phyloP scores from a whole-genome alignment of 1,140 invertebrate species.

The Pseudomyrmex sp. region DNA sequence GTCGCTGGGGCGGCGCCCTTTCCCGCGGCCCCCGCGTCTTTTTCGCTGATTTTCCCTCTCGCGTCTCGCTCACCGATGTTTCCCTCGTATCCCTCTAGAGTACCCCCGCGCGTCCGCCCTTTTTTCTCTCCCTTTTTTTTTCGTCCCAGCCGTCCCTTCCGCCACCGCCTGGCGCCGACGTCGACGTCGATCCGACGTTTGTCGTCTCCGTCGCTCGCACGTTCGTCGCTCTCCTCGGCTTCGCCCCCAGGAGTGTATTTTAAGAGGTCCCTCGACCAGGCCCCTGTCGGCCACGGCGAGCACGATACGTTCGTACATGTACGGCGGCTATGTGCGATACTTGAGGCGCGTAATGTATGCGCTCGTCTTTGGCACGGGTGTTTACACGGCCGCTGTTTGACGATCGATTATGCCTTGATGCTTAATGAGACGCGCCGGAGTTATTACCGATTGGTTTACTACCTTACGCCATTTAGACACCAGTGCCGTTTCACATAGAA shows the following conservation, averaged over 20 bases:
- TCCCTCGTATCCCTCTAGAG: not conserved
- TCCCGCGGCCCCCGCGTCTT: constrained; percentile 61
- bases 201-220: constrained; percentile 26
- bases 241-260: constrained; percentile 78
- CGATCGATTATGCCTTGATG: constrained; percentile 65
- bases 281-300: constrained; percentile 50
- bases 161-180: constrained; percentile 51
- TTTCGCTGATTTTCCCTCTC: constrained; percentile 59
- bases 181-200: constrained; percentile 57
- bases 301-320: constrained; percentile 53
- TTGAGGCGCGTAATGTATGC: constrained; percentile 73
- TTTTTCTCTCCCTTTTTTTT: constrained; percentile 60
- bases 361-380: constrained; percentile 68
- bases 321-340: constrained; percentile 63
- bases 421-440: constrained; percentile 71
- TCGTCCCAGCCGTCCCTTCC: constrained; percentile 24
- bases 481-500: not conserved
- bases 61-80: not conserved
- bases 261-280: constrained; percentile 76
- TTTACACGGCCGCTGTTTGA: constrained; percentile 69
- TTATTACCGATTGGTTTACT: constrained; percentile 70
- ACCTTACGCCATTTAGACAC: constrained; percentile 39
- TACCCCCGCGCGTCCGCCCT: not conserved
- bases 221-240: constrained; percentile 55
- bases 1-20: constrained; percentile 78